Conservation (phyloP, 2,888 invertebrate species). For the Mythimna impura region DNA sequence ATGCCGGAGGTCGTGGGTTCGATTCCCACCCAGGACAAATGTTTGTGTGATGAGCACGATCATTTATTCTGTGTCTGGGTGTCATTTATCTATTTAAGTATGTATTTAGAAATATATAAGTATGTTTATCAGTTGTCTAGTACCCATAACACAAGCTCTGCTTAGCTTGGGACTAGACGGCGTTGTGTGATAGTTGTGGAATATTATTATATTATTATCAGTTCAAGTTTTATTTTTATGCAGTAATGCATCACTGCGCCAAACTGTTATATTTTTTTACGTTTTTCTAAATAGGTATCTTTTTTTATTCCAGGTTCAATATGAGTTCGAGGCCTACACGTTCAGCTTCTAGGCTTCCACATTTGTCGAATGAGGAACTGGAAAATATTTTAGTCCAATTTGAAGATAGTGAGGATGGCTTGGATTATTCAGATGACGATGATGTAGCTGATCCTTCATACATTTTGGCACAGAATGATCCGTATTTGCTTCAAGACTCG, state of each 20-base stretch:
- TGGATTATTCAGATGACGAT: background rate
- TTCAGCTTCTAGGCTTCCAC: constrained; percentile 13
- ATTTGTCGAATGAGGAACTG: constrained; percentile 24
- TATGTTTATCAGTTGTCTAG: too few relatives aligned
- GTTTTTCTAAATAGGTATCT: background rate
- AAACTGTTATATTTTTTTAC: constrained; percentile 4
- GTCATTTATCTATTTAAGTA: too few relatives aligned
- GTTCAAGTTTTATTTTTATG: constrained; percentile 40
- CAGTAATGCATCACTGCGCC: constrained; percentile 46
- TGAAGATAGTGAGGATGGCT: constrained; percentile 5
- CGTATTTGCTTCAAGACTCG: constrained; percentile 20
- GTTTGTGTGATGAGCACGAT: too few relatives aligned
- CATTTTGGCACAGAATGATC: constrained; percentile 27
- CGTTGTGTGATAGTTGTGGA: too few relatives aligned
- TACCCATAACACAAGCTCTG: too few relatives aligned
- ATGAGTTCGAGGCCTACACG: constrained; percentile 18
- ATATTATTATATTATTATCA: too few relatives aligned
- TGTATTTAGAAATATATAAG: too few relatives aligned
- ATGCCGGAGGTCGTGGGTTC: too few relatives aligned
- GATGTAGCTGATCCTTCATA: constrained; percentile 49
- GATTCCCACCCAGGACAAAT: too few relatives aligned
- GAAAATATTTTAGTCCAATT: constrained; percentile 21
- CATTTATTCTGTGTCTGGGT: too few relatives aligned
- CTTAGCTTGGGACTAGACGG: too few relatives aligned
- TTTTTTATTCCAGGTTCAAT: constrained; percentile 16